Conservation (phyloP, 2,797 vertebrate genomes). For the Meriones psammophilus region DNA sequence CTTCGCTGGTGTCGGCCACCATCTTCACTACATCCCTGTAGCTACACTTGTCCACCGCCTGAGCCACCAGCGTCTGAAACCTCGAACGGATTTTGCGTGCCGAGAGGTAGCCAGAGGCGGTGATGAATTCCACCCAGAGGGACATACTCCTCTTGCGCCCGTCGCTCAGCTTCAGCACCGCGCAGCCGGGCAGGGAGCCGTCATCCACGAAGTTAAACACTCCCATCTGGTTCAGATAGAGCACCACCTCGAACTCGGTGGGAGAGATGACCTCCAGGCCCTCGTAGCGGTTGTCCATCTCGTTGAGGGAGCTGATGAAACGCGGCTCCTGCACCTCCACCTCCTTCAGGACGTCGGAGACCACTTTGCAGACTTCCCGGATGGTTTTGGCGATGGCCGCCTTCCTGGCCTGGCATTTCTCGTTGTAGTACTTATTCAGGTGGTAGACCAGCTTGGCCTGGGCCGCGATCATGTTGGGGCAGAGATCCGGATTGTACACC, state of each 20-base stretch:
- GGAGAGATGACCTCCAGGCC: constrained; percentile 94
- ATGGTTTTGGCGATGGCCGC: constrained; percentile 94
- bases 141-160: constrained; percentile 95
- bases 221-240: constrained; percentile 95
- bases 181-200: constrained; percentile 94
- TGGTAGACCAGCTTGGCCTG: constrained; percentile 96
- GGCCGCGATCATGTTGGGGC: constrained; percentile 96
- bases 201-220: constrained; percentile 96
- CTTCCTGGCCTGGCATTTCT: constrained; percentile 95
- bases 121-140: constrained; percentile 96
- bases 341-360: constrained; percentile 94
- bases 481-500: constrained; percentile 97
- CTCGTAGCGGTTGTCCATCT: constrained; percentile 95
- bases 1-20: constrained; percentile 95
- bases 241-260: constrained; percentile 94
- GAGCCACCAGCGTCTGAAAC: constrained; percentile 95
- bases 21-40: constrained; percentile 95
- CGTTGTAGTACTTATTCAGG: constrained; percentile 95
- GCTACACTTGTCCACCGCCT: constrained; percentile 95
- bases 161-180: constrained; percentile 94
- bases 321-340: constrained; percentile 95
- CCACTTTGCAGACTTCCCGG: constrained; percentile 95
- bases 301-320: constrained; percentile 95
- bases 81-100: constrained; percentile 94
- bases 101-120: constrained; percentile 94